A percentile compares a stretch with the other conserved stretches of the same genome.
Evolutionary conservation across 1,140 invertebrate species (phyloP).

Genomic region (Colletes latitarsis): DNA sequence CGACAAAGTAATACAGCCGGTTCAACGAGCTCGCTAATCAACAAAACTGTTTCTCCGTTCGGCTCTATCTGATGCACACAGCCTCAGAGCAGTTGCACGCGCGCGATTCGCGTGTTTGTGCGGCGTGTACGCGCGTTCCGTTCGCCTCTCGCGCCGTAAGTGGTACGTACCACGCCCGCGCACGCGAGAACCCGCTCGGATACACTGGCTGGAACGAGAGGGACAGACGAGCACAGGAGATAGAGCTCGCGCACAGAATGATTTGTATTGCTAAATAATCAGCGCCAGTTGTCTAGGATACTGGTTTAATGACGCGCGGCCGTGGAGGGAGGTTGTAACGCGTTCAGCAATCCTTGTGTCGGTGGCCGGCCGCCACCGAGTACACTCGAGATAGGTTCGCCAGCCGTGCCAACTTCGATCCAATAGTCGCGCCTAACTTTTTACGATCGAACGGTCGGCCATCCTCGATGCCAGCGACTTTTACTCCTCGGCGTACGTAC

Average conservation of each 20-base stretch:
- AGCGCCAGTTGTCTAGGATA: slow-evolving; percentile 75
- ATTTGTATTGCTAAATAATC: slow-evolving; percentile 81
- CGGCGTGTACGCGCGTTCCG: slow-evolving; percentile 16
- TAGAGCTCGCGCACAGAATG: slow-evolving; percentile 66
- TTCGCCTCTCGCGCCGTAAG: slow-evolving; percentile 54
- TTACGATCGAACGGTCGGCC: not conserved
- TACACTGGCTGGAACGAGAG: slow-evolving; percentile 8
- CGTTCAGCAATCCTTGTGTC: slow-evolving; percentile 54
- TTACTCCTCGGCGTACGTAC: not conserved
- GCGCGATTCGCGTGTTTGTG: slow-evolving; percentile 39
- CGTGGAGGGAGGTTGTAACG: slow-evolving; percentile 58
- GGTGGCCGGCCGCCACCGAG: not conserved
- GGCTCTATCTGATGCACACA: slow-evolving; percentile 59
- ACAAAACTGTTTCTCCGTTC: slow-evolving; percentile 63
- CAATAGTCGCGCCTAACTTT: slow-evolving; percentile 52
- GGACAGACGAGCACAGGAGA: not conserved
- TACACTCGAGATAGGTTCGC: slow-evolving; percentile 4
- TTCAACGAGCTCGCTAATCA: slow-evolving; percentile 67
- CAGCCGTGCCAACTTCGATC: slow-evolving; percentile 49
- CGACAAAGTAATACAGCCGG: slow-evolving; percentile 66
- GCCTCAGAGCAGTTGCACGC: slow-evolving; percentile 4
- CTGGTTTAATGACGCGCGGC: slow-evolving; percentile 75
- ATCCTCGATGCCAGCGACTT: no score
- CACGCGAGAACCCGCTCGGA: slow-evolving; percentile 72
- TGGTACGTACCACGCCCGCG: slow-evolving; percentile 75